phyloP scores from a whole-genome alignment of 2,797 vertebrate genomes.

The Apodemus agrarius region DNA sequence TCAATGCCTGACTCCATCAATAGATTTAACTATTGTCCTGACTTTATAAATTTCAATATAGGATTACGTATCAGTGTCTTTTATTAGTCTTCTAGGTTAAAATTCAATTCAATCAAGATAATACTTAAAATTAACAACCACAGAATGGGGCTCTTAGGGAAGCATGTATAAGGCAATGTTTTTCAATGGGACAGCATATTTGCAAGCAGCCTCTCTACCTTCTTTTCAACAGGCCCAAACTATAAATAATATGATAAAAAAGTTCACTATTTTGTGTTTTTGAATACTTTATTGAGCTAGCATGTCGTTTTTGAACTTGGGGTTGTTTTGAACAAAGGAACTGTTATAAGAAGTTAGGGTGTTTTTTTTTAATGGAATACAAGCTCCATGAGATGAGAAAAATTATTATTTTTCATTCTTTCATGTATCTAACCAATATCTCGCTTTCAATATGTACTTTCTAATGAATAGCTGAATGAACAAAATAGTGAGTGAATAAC shows the following conservation, averaged over 20 bases:
- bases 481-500: neutral
- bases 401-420: neutral
- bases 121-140: neutral
- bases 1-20: neutral
- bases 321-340: neutral
- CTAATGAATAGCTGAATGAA: neutral
- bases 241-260: neutral
- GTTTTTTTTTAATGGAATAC: neutral
- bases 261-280: neutral
- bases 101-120: neutral
- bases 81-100: neutral
- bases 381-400: neutral
- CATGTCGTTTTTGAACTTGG: neutral
- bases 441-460: neutral
- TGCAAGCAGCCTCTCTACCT: neutral
- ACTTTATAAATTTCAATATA: neutral
- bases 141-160: neutral
- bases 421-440: neutral
- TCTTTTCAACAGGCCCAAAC: neutral
- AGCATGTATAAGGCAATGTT: constrained; percentile 22
- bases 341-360: neutral
- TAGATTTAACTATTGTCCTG: neutral
- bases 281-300: neutral
- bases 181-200: neutral
- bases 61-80: neutral